Conservation (phyloP, 1,140 invertebrate species). For the Drosophila sucinea region DNA sequence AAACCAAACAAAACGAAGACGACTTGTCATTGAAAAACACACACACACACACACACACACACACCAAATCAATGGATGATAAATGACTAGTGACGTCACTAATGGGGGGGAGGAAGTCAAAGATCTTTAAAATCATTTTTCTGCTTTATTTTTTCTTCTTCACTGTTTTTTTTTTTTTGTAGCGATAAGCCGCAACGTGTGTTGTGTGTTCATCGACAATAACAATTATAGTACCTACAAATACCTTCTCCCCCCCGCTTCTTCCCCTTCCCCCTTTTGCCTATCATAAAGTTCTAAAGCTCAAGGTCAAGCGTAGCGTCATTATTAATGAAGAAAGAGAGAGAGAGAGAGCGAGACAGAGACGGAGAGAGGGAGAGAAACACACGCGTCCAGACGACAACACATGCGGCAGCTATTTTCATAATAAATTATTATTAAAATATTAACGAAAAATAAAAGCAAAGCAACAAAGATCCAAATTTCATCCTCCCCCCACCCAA, state of each 20-base stretch:
- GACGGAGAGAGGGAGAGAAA: background rate
- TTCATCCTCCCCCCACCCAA: background rate
- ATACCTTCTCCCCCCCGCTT: background rate
- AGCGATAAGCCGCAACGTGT: constrained; percentile 52
- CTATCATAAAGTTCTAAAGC: constrained; percentile 64
- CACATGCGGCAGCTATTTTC: constrained; percentile 72
- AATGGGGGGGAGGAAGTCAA: background rate
- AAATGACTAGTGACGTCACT: constrained; percentile 16
- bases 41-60: background rate
- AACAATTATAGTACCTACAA: no score
- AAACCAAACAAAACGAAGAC: background rate
- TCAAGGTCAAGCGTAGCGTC: constrained; percentile 79
- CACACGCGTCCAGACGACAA: constrained; percentile 1
- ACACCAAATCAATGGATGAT: constrained; percentile 16
- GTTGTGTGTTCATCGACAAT: background rate
- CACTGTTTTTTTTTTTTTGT: no score
- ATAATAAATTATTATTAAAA: constrained; percentile 73
- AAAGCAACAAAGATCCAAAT: background rate
- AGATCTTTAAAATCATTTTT: constrained; percentile 9
- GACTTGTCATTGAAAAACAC: background rate
- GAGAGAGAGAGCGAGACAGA: constrained; percentile 1
- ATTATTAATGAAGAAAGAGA: constrained; percentile 62
- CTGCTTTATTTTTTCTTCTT: no score
- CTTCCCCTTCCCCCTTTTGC: background rate
- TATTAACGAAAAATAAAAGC: constrained; percentile 7